These are phyloP conservation scores for Agrotis exclamationis DNA, from an alignment of 2,888 invertebrate genomes.

Conservation along the genomic window DNA sequence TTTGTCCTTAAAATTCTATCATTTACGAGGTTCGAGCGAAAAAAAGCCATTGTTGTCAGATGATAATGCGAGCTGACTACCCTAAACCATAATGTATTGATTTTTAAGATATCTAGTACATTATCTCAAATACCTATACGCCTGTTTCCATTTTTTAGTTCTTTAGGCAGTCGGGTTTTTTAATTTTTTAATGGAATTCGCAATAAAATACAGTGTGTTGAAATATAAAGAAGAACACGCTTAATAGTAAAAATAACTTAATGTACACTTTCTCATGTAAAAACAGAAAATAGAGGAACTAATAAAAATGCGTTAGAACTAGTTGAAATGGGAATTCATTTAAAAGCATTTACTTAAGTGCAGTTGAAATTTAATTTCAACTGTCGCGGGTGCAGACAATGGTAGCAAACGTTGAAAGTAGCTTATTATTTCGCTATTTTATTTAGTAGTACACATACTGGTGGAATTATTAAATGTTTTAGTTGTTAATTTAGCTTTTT, in stretches of 20 bases:
- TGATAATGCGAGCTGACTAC: too few species aligned
- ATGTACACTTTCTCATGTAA: neutral
- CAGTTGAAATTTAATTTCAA: slow-evolving; percentile 51
- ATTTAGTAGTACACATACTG: slow-evolving; percentile 4
- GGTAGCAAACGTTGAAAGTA: slow-evolving; percentile 41
- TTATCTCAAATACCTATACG: too few species aligned
- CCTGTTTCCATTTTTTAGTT: too few species aligned
- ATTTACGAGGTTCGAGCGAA: slow-evolving; percentile 10
- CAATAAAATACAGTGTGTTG: neutral
- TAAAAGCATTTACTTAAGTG: slow-evolving; percentile 44
- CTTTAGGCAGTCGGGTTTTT: too few species aligned
- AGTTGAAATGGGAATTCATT: slow-evolving; percentile 32
- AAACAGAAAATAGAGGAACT: slow-evolving; percentile 2
- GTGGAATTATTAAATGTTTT: neutral
- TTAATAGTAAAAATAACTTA: neutral
- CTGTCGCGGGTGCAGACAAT: slow-evolving; percentile 45
- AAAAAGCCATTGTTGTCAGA: too few species aligned
- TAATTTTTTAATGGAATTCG: too few species aligned
- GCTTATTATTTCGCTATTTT: slow-evolving; percentile 26
- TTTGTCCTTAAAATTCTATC: slow-evolving; percentile 8
- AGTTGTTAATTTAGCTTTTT: neutral
- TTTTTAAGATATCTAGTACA: too few species aligned
- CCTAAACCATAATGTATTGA: too few species aligned
- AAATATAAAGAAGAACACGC: neutral
- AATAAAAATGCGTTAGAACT: slow-evolving; percentile 14